Percentiles rank a stretch among this genome's conserved stretches.
Conservation (phyloP, 2,113 vertebrate genomes). For the Eleginops maclovinus region DNA sequence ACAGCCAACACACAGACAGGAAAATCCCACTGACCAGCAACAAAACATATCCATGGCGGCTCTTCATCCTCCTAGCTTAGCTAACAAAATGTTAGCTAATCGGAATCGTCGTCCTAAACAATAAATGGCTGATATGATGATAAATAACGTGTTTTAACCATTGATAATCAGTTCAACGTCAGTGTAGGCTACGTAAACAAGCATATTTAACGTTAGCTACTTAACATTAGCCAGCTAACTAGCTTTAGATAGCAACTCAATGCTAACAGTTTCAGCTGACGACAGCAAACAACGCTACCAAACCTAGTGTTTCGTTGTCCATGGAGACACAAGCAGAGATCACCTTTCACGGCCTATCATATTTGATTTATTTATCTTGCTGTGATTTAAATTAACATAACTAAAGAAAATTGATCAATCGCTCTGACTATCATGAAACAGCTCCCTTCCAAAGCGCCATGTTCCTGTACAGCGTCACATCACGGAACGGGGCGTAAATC, state of each 20-base stretch:
- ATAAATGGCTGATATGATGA: constrained; percentile 1
- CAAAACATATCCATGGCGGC: constrained; percentile 74
- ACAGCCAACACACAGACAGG: constrained; percentile 63
- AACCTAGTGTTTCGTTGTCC: constrained; percentile 50
- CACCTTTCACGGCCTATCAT: constrained; percentile 61
- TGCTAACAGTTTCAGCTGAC: constrained; percentile 78
- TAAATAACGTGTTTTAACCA: constrained; percentile 46
- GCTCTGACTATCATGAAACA: constrained; percentile 70
- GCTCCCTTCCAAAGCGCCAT: constrained; percentile 81
- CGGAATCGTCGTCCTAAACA: constrained; percentile 39
- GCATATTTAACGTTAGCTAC: constrained; percentile 57
- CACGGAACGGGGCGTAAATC: constrained; percentile 53
- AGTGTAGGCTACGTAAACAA: constrained; percentile 30
- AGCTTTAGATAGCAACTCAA: constrained; percentile 65
- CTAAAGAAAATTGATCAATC: constrained; percentile 43
- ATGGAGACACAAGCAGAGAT: constrained; percentile 40
- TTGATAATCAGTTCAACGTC: constrained; percentile 32
- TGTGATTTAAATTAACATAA: constrained; percentile 19
- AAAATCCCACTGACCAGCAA: constrained; percentile 74
- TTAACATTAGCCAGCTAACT: constrained; percentile 69
- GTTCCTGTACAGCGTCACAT: constrained; percentile 75
- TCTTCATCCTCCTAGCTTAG: constrained; percentile 78
- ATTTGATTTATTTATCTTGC: neutral
- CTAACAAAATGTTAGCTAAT: constrained; percentile 54
- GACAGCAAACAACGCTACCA: constrained; percentile 66